Base-by-base conservation (phyloP, 2,888 invertebrate species). In the Scaptomyza tumidula region DNA sequence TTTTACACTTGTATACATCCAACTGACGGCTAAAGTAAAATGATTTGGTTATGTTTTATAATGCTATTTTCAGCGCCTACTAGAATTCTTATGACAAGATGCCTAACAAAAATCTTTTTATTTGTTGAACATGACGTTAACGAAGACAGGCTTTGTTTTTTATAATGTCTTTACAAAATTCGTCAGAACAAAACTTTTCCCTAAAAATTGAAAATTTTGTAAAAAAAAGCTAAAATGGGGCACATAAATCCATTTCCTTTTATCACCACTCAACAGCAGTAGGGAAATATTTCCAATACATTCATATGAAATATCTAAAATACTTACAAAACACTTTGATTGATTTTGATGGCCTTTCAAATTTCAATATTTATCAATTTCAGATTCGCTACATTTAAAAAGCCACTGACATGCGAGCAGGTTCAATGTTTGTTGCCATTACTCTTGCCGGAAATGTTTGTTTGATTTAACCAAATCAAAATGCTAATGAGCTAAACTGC, bases 401-500 rank as follows among this genome's bases (percentile, higher is more conserved):
- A 65, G 72, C 50, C 81, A 81, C 76, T 66, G 87, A 71, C 85
- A 58, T 56, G 49, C 11, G 45, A 19, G 33, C 16, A 50, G 49
- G 71, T 78, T 78, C 69, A 75, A 72, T 72, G 67, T 73, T 84
- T 80, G 78, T 44, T 62, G 49, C 35, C 59, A 52, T 11, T 16
- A 45, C 49, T 14, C 67, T 84, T 68, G 58, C 67, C 75, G 83
- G 86, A 82, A 76, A 86, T 88, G 62, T 82, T 70, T 88, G 68
- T 72, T 72, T 72, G 72, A 62, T 79, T 76, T 79, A 35, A 45
- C 46, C 64, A 63, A 80, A 83, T 88, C 69, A 72, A 71, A 74
- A 77, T 88, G 80, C 71, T 83, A 83, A 88, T 83, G 74, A 83
- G 87, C 69, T 80, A 24, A 45, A 68, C 54, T 54, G 56, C 65